Conservation (phyloP, 2,888 invertebrate genomes). For the Lacanobia wlatinum region DNA sequence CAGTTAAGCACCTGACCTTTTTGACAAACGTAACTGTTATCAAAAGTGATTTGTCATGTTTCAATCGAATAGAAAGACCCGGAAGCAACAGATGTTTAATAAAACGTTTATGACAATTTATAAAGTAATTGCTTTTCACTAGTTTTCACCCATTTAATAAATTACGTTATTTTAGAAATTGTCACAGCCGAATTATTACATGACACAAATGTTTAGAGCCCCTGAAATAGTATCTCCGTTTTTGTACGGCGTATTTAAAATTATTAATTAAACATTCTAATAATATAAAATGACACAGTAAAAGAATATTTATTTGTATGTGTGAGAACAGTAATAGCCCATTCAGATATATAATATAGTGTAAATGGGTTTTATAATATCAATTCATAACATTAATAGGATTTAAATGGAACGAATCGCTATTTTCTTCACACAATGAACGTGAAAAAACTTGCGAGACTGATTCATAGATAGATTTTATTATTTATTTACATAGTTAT, state of each 20-base stretch:
- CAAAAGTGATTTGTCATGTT: conserved; percentile 21
- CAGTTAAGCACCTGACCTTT: too few relatives aligned
- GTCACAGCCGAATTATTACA: neutral
- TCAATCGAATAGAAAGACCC: conserved; percentile 14
- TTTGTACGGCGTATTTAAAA: neutral
- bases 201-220: neutral
- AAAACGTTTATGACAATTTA: neutral
- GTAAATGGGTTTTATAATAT: conserved; percentile 31
- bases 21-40: neutral
- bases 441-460: conserved; percentile 5
- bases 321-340: conserved; percentile 30
- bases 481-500: conserved; percentile 16
- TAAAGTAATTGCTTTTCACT: conserved; percentile 22
- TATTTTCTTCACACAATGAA: conserved; percentile 22
- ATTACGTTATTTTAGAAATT: neutral
- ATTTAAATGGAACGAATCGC: conserved; percentile 46
- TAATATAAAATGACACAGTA: neutral
- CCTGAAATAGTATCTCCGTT: neutral
- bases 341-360: conserved; percentile 34
- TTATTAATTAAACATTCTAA: neutral
- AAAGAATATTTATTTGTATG: conserved; percentile 13
- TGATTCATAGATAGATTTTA: conserved; percentile 23
- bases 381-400: conserved; percentile 45
- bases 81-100: conserved; percentile 33
- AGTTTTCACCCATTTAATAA: conserved; percentile 10